Evolutionary conservation across 1,140 invertebrate genomes (phyloP).

Genomic region (Magallana gigas): DNA sequence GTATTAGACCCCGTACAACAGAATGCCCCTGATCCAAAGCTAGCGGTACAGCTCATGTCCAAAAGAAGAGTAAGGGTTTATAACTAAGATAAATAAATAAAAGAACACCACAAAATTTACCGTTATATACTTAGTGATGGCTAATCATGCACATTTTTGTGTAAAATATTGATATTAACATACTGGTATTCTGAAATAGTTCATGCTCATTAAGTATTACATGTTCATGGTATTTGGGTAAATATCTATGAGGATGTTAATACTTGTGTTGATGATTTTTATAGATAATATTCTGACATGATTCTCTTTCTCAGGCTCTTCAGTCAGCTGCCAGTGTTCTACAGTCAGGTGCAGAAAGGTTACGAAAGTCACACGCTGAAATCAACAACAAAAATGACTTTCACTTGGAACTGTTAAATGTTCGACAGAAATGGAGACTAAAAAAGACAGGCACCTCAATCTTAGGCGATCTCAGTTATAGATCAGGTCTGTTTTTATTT

Average conservation of each 20-base stretch:
- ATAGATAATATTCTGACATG: not conserved
- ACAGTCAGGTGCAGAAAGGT: slow-evolving; percentile 90
- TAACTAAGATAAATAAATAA: not conserved
- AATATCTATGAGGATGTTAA: too few relatives aligned
- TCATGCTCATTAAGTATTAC: too few relatives aligned
- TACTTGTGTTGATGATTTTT: too few relatives aligned
- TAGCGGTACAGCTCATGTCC: slow-evolving; percentile 92
- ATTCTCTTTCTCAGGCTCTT: slow-evolving; percentile 82
- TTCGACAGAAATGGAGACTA: slow-evolving; percentile 95
- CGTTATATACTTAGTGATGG: not conserved
- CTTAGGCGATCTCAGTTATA: slow-evolving; percentile 96
- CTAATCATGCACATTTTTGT: too few relatives aligned
- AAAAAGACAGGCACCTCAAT: slow-evolving; percentile 97
- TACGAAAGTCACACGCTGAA: slow-evolving; percentile 89
- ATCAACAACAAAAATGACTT: slow-evolving; percentile 89
- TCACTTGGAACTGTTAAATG: slow-evolving; percentile 92
- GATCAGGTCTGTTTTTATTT: slow-evolving; percentile 83
- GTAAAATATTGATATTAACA: too few relatives aligned
- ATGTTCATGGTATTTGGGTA: too few relatives aligned
- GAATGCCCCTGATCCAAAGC: slow-evolving; percentile 89
- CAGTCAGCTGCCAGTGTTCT: slow-evolving; percentile 90
- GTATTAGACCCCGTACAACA: slow-evolving; percentile 95
- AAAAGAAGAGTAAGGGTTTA: slow-evolving; percentile 87
- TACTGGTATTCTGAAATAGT: too few relatives aligned
- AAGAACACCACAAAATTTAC: not conserved